These are phyloP conservation scores for Neodontobutis hainanensis DNA, from an alignment of 2,113 vertebrate genomes.

Conservation along the genomic window DNA sequence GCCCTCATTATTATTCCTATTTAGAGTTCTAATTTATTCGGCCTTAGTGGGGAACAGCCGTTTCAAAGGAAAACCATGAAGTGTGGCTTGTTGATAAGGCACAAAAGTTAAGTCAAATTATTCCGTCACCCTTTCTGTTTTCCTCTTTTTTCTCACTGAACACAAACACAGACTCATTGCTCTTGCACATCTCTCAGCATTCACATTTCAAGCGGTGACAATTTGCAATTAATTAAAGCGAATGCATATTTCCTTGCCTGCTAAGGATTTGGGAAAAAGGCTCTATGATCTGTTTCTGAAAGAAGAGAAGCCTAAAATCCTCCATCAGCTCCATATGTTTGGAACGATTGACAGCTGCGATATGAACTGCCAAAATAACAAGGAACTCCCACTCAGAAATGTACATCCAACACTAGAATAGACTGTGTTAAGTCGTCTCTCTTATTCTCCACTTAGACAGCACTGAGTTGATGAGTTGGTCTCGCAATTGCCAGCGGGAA, in stretches of 20 bases:
- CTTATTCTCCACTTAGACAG: constrained; percentile 6
- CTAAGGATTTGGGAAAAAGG: constrained; percentile 47
- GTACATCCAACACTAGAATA: constrained; percentile 33
- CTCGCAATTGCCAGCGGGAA: background rate
- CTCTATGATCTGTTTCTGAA: constrained; percentile 61
- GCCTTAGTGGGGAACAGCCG: constrained; percentile 67
- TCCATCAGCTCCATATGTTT: constrained; percentile 53
- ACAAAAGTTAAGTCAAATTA: constrained; percentile 70
- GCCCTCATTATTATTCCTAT: constrained; percentile 78
- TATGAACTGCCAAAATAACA: constrained; percentile 30
- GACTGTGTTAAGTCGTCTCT: constrained; percentile 21
- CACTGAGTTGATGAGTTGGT: background rate
- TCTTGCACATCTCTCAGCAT: constrained; percentile 52
- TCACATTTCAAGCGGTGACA: constrained; percentile 47
- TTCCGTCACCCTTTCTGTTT: constrained; percentile 59
- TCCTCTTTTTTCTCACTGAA: constrained; percentile 44
- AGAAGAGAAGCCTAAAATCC: constrained; percentile 50
- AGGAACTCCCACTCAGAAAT: constrained; percentile 41
- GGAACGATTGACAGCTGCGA: constrained; percentile 47
- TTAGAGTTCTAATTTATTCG: constrained; percentile 78
- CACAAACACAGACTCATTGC: constrained; percentile 41
- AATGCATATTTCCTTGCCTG: constrained; percentile 55
- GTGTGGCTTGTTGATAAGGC: constrained; percentile 74
- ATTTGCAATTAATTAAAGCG: constrained; percentile 70
- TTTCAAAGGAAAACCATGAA: constrained; percentile 74